Evolutionary conservation across 2,797 vertebrate species (phyloP).

Genomic region (Carduelis carduelis): DNA sequence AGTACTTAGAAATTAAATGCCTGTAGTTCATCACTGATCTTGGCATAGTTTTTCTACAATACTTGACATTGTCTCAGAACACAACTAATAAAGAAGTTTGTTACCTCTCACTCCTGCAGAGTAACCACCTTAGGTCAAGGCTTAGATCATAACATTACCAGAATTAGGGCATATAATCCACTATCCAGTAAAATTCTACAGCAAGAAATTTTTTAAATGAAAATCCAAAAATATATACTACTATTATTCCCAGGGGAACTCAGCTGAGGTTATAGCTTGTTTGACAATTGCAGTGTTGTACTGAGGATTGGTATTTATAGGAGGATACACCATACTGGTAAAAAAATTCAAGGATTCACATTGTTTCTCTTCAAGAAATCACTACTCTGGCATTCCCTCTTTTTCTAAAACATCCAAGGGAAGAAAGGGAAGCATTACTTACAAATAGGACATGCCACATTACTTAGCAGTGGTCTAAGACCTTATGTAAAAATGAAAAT

Average conservation of each 20-base stretch:
- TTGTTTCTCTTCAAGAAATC: not conserved
- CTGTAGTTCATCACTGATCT: not conserved
- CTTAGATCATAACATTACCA: not conserved
- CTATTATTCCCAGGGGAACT: not conserved
- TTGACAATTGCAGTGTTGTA: not conserved
- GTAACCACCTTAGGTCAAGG: not conserved
- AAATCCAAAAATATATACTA: not conserved
- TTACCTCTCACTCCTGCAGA: conserved; percentile 16
- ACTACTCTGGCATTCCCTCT: not conserved
- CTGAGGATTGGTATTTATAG: not conserved
- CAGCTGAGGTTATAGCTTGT: not conserved
- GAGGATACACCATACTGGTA: not conserved
- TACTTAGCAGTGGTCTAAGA: not conserved
- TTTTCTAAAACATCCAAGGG: not conserved
- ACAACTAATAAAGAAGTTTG: not conserved
- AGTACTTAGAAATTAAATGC: not conserved
- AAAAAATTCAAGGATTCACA: not conserved
- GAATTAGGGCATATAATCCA: not conserved
- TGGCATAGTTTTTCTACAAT: not conserved
- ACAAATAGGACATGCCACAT: not conserved
- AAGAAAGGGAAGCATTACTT: not conserved
- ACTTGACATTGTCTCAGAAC: not conserved
- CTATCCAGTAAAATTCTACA: not conserved
- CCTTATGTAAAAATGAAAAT: not conserved
- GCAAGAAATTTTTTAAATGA: not conserved